Percentiles rank a stretch among this genome's conserved stretches.
Evolutionary conservation across 2,797 vertebrate species (phyloP).

Genomic region (Melopsittacus undulatus): DNA sequence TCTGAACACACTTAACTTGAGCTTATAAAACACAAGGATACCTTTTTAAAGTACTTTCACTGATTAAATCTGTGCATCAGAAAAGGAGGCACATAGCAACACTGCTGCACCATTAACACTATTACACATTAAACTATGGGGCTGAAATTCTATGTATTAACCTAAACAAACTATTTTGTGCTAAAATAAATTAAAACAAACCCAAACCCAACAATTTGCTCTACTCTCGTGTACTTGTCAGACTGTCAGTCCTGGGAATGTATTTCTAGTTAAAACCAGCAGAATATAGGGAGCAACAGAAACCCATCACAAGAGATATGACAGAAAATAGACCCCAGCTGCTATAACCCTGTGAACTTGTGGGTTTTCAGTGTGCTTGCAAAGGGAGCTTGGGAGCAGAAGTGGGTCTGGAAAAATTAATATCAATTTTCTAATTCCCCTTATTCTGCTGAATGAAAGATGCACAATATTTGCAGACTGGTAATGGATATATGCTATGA

Average conservation of each 20-base stretch:
- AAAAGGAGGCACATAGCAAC: background rate
- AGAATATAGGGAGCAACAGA: background rate
- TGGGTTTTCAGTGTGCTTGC: background rate
- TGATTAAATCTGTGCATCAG: background rate
- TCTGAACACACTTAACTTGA: background rate
- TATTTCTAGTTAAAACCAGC: background rate
- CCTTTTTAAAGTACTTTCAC: background rate
- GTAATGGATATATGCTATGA: background rate
- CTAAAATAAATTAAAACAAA: background rate
- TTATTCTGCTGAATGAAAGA: background rate
- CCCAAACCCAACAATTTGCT: background rate
- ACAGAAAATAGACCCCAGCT: background rate
- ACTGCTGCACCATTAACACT: background rate
- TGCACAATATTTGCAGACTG: background rate
- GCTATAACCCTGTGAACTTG: background rate
- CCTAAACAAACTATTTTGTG: background rate
- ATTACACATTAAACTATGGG: rapidly evolving
- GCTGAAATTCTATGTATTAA: background rate
- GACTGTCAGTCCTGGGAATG: background rate
- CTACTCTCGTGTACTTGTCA: background rate
- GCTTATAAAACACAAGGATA: background rate
- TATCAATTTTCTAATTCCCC: background rate
- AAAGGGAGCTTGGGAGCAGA: background rate
- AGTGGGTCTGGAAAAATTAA: background rate
- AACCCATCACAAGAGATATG: background rate